Percentiles rank a stretch among this genome's conserved stretches.
Evolutionary conservation across 2,797 vertebrate species (phyloP).

Genomic region (Clarias pachynema): DNA sequence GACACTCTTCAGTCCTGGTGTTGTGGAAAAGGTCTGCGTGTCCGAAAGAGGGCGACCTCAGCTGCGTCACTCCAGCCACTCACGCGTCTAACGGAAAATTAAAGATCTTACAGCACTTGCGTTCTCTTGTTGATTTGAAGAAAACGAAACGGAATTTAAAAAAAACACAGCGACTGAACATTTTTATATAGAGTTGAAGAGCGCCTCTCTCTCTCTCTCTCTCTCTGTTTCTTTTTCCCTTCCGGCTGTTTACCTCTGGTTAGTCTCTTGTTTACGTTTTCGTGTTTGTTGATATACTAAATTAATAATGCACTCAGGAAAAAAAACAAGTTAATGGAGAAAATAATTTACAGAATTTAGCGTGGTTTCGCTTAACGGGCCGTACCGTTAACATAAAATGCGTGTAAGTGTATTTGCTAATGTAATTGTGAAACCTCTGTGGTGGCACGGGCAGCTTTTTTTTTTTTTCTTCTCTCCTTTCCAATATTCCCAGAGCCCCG

Average conservation of each 20-base stretch:
- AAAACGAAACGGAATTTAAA: not conserved
- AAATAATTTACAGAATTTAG: not conserved
- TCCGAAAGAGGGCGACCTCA: constrained; percentile 77
- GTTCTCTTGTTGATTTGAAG: not conserved
- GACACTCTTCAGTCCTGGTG: not conserved
- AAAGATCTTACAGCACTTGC: constrained; percentile 7
- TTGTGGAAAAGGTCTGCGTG: not conserved
- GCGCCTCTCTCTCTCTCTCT: too few relatives aligned
- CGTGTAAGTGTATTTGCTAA: constrained; percentile 11
- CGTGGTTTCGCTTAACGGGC: not conserved
- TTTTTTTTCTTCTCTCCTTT: not conserved
- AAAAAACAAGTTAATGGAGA: not conserved
- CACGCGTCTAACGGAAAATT: constrained; percentile 7
- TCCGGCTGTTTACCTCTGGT: not conserved
- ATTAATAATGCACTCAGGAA: not conserved
- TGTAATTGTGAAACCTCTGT: constrained; percentile 44
- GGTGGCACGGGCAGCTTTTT: constrained; percentile 63
- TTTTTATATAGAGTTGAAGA: not conserved
- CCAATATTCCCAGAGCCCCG: constrained; percentile 59
- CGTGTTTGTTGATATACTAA: constrained; percentile 21
- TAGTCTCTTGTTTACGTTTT: not conserved
- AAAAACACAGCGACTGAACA: not conserved
- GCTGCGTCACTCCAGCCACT: constrained; percentile 52
- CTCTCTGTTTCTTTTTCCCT: not conserved
- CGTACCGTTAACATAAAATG: constrained; percentile 1